Evolutionary conservation across 2,113 vertebrate species (phyloP).

Genomic region (Chelonoidis abingdonii): DNA sequence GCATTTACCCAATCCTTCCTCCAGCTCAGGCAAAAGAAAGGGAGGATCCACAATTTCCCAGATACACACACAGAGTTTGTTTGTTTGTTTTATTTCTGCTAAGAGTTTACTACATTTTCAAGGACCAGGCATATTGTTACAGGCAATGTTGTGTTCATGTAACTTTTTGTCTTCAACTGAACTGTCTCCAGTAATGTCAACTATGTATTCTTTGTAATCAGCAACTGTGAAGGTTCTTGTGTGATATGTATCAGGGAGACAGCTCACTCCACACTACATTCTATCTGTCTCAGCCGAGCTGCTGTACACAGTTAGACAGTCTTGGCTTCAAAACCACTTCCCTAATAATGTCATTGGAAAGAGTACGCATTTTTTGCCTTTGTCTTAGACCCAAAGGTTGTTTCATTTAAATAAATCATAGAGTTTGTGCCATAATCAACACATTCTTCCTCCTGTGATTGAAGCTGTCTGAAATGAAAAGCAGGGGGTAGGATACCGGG

Average conservation of each 20-base stretch:
- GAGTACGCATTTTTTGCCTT: conserved; percentile 4
- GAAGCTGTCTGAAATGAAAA: conserved; percentile 9
- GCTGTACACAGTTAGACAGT: background rate
- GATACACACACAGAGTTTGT: background rate
- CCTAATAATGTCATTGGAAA: conserved; percentile 46
- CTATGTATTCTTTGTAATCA: conserved; percentile 66
- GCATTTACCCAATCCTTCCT: background rate
- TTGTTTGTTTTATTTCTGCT: background rate
- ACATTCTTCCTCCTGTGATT: background rate
- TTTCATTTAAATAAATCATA: conserved; percentile 7
- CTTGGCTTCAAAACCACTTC: conserved; percentile 50
- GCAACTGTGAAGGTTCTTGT: conserved; percentile 62
- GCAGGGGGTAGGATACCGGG: background rate
- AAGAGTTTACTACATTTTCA: conserved; percentile 35
- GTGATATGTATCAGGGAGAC: conserved; percentile 41
- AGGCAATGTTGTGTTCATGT: background rate
- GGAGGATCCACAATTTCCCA: background rate
- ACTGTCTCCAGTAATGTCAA: conserved; percentile 59
- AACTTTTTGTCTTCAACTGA: conserved; percentile 32
- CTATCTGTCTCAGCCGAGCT: background rate
- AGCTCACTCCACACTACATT: conserved; percentile 23
- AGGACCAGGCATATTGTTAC: conserved; percentile 9
- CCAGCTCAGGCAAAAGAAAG: conserved; percentile 30
- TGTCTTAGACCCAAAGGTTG: conserved; percentile 46
- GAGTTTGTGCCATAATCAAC: no score